Evolutionary conservation across 2,888 invertebrate species (phyloP), one percentile per base, ranked within the genome.

Genomic region (Eucera pruinosa): DNA sequence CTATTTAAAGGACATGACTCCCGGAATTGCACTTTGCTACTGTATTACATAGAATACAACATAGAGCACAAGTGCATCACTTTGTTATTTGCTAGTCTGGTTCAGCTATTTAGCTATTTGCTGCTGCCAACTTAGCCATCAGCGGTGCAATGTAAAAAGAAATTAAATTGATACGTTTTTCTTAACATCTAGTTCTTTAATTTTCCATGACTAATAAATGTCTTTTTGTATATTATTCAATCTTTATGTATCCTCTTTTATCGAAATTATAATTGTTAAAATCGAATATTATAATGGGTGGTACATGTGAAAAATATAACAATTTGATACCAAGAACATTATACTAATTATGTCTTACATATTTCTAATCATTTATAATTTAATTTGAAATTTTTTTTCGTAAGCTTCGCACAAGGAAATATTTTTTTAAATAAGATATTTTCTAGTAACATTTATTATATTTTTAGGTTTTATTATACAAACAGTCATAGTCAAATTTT

Each of bases 81-180:
- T 68, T 71, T 64, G 25, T 80, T 80, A 71, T 27, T 68, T 60
- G 43, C 64, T 68, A 70, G 39, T 76, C 57, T 64, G 54, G 43
- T 50, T 57, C 61, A 68, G 48, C 48, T 47, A 58, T 36, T 78
- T 23, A 39, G 15, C 33, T 36, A 64, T 55, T 48, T 25, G 54
- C 27, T 65, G 50, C 18, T 58, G 52, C 54, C 41, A 70, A 52
- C 15, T 70, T 69, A 78, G 48, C 69, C 43, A 27, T 60, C n/a
- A 48, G 45, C 13, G 58, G 72, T 64, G 73, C 78, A 78, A 74
- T 80, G 79, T 80, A 74, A 67, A 68, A 79, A 69, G 47, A 18
- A 67, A 73, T 73, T 72, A 64, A 71, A 82, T 76, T 77, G 43
- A 69, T 82, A 76, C 60, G 39, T 62, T 82, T 65, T 69, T 64